Evolutionary conservation across 2,888 invertebrate genomes (phyloP).

Genomic region (Limnephilus lunatus): DNA sequence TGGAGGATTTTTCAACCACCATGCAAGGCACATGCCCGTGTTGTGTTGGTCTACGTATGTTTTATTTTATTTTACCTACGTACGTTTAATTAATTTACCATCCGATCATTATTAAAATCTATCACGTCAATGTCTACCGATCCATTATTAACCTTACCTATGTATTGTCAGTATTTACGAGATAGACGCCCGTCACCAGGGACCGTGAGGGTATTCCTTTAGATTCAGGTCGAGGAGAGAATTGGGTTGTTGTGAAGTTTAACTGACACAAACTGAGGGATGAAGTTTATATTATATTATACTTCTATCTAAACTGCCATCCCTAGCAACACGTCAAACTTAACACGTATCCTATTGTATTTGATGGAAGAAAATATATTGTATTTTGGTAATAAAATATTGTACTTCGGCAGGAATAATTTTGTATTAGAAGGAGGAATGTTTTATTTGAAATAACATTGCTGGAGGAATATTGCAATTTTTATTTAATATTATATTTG

Average conservation of each 20-base stretch:
- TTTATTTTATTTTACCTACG: too few relatives aligned
- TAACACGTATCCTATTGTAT: background rate
- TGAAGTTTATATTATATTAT: conserved; percentile 7
- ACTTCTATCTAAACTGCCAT: background rate
- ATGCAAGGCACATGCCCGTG: too few relatives aligned
- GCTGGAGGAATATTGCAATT: background rate
- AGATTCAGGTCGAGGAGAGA: too few relatives aligned
- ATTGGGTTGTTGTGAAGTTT: conserved; percentile 8
- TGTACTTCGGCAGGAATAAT: background rate
- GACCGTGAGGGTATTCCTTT: background rate
- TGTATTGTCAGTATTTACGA: background rate
- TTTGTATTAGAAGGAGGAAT: background rate
- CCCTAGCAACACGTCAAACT: background rate
- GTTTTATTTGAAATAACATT: background rate
- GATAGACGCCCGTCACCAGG: background rate
- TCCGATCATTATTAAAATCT: background rate
- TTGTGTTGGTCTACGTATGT: too few relatives aligned
- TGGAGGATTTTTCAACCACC: too few relatives aligned
- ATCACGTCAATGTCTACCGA: background rate
- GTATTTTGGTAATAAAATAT: background rate
- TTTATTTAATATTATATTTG: too few relatives aligned
- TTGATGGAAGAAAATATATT: background rate
- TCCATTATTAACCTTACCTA: background rate
- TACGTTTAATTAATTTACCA: background rate
- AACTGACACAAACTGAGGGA: conserved; percentile 4